Percentiles rank a stretch among this genome's conserved stretches.
phyloP scores from a whole-genome alignment of 1,140 invertebrate species.

The Dufourea novaeangliae region DNA sequence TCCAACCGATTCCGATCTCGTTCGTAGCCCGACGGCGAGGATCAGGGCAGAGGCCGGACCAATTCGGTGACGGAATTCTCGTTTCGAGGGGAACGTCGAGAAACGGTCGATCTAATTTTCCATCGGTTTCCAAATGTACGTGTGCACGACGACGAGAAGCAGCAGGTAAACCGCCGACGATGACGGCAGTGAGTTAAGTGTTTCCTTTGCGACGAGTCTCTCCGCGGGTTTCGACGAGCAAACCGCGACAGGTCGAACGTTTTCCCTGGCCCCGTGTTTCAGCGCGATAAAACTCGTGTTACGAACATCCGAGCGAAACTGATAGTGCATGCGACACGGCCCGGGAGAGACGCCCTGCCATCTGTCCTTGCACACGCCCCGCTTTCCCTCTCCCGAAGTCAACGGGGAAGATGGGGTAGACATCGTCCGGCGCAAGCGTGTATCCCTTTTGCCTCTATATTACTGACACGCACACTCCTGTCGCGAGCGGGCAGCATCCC shows the following conservation, averaged over 20 bases:
- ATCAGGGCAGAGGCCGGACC: not conserved
- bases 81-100: not conserved
- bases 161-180: not conserved
- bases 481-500: slow-evolving; percentile 48
- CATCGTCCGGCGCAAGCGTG: slow-evolving; percentile 64
- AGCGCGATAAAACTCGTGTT: slow-evolving; percentile 51
- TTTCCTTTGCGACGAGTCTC: no score
- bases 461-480: slow-evolving; percentile 17
- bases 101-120: slow-evolving; percentile 25
- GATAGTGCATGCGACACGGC: slow-evolving; percentile 65
- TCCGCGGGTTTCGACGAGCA: no score
- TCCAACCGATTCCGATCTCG: not conserved
- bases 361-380: slow-evolving; percentile 64
- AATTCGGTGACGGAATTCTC: not conserved
- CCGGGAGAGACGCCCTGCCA: slow-evolving; percentile 68
- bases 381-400: slow-evolving; percentile 56
- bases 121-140: not conserved
- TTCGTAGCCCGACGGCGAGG: not conserved
- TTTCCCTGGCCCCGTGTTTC: not conserved
- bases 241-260: no score
- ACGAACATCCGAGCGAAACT: slow-evolving; percentile 65
- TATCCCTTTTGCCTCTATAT: slow-evolving; percentile 60
- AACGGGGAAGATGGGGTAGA: slow-evolving; percentile 56
- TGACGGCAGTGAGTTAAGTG: no score
- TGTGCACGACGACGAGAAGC: slow-evolving; percentile 2